These are phyloP conservation scores for Myopa testacea DNA, from an alignment of 2,888 invertebrate species.

Conservation along the genomic window DNA sequence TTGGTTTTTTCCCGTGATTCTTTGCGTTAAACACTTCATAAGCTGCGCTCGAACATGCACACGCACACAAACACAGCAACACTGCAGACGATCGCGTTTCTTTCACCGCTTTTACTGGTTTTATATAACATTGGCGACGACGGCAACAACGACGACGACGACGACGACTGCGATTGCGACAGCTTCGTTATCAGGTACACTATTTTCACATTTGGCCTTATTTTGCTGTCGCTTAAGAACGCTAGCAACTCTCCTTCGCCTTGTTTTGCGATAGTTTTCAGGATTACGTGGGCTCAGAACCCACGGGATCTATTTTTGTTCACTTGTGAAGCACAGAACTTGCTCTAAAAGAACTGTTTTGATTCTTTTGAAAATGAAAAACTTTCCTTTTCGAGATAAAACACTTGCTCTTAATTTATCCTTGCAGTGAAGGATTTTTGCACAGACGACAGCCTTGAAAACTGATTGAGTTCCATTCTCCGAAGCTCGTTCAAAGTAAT, in stretches of 20 bases:
- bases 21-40: not conserved
- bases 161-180: not conserved
- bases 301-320: too few relatives aligned
- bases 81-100: not conserved
- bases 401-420: too few relatives aligned
- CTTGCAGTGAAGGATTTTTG: too few relatives aligned
- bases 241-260: not conserved
- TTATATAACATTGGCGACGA: not conserved
- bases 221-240: not conserved
- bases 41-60: not conserved
- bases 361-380: too few relatives aligned
- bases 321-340: too few relatives aligned
- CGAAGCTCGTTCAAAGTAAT: too few relatives aligned
- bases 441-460: too few relatives aligned
- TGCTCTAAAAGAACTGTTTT: too few relatives aligned
- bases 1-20: not conserved
- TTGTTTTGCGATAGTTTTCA: constrained; percentile 4
- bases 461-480: too few relatives aligned
- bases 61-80: not conserved
- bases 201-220: constrained; percentile 11
- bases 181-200: constrained; percentile 28
- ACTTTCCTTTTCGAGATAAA: too few relatives aligned
- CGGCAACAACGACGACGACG: not conserved
- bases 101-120: not conserved
- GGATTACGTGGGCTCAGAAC: constrained; percentile 3